These are phyloP conservation scores for Mobula birostris DNA, from an alignment of 2,113 vertebrate species.

Conservation along the genomic window DNA sequence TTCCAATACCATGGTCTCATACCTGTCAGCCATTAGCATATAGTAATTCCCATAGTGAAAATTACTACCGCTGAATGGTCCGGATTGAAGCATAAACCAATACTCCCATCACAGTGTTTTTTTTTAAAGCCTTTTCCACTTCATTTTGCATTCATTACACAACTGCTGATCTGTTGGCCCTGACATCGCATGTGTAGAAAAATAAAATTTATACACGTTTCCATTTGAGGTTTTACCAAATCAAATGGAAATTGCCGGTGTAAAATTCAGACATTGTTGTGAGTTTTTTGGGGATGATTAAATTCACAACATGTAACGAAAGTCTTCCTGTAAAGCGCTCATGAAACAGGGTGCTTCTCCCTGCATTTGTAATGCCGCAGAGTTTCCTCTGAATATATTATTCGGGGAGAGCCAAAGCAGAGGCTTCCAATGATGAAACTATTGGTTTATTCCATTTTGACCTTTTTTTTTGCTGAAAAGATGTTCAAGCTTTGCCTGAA, in stretches of 20 bases:
- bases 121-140: background rate
- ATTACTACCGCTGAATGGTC: background rate
- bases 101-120: background rate
- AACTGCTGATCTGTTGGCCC: background rate
- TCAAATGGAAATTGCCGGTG: conserved; percentile 26
- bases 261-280: conserved; percentile 14
- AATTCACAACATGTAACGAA: background rate
- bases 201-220: conserved; percentile 15
- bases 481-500: conserved; percentile 24
- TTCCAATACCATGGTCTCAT: background rate
- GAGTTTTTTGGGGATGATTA: background rate
- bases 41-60: background rate
- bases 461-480: background rate
- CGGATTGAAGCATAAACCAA: background rate
- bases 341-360: background rate
- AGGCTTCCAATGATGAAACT: background rate
- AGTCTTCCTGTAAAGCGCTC: background rate
- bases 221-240: background rate
- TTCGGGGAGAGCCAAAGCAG: background rate
- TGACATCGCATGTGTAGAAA: background rate
- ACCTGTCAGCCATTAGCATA: background rate
- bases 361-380: conserved; percentile 42
- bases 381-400: conserved; percentile 44
- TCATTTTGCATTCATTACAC: background rate
- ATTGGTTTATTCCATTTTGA: background rate